These are phyloP conservation scores for Drosophila glabriapex DNA, from an alignment of 2,888 invertebrate genomes.

Conservation along the genomic window DNA sequence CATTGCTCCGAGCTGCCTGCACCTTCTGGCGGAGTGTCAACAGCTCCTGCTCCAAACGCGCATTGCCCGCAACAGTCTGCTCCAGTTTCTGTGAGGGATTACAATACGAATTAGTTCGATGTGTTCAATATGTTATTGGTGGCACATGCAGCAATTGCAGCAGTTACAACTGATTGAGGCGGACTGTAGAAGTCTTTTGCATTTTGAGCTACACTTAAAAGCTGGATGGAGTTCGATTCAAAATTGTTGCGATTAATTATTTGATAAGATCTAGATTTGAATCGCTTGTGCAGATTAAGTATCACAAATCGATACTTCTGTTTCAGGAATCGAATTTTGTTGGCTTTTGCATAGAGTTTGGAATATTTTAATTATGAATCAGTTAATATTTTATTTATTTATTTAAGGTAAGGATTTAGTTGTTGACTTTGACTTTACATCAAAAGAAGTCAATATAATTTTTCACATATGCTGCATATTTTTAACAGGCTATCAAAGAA, in stretches of 20 bases:
- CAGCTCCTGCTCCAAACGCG: constrained; percentile 94
- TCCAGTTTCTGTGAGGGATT: constrained; percentile 90
- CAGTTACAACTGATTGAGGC: constrained; percentile 25
- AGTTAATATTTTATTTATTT: background rate
- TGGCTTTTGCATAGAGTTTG: background rate
- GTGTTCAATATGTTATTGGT: constrained; percentile 10
- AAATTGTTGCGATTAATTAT: no score
- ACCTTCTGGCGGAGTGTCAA: constrained; percentile 93
- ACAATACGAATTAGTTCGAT: constrained; percentile 8
- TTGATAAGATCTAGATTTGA: background rate
- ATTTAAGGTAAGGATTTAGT: background rate
- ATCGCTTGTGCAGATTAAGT: background rate
- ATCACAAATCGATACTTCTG: background rate
- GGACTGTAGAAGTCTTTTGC: constrained; percentile 70
- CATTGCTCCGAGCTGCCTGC: constrained; percentile 88
- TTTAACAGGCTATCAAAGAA: background rate
- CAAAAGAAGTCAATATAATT: no score
- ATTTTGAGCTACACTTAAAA: constrained; percentile 1
- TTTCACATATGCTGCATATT: no score
- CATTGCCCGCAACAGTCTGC: constrained; percentile 96
- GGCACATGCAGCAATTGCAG: constrained; percentile 60
- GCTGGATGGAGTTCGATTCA: no score
- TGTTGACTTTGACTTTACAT: background rate
- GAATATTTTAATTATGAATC: background rate
- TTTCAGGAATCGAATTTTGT: background rate